Percentiles rank a stretch among this genome's conserved stretches.
These are phyloP conservation scores for Polyploca ridens DNA, from an alignment of 2,888 invertebrate species.

Conservation along the genomic window DNA sequence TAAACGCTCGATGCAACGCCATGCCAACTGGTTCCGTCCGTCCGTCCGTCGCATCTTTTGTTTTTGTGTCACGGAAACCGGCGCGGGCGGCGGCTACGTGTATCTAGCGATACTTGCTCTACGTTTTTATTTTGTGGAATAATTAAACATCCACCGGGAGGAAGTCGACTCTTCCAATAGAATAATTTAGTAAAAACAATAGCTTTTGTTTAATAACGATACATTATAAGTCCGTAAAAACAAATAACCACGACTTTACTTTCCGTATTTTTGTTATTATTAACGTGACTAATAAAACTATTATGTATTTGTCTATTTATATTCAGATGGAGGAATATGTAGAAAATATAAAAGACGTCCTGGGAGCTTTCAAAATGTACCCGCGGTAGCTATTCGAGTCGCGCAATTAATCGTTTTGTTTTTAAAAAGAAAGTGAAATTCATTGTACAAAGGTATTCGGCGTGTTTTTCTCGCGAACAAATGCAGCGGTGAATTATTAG, in stretches of 20 bases:
- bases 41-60: conserved; percentile 47
- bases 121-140: conserved; percentile 18
- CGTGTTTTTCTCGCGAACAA: conserved; percentile 55
- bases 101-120: conserved; percentile 35
- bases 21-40: conserved; percentile 63
- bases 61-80: conserved; percentile 63
- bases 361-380: neutral
- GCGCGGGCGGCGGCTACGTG: conserved; percentile 33
- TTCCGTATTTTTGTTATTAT: conserved; percentile 31
- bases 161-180: conserved; percentile 12
- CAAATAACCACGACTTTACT: conserved; percentile 33
- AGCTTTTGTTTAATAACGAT: conserved; percentile 9
- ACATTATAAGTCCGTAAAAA: conserved; percentile 24
- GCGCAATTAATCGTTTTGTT: conserved; percentile 46
- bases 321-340: conserved; percentile 2
- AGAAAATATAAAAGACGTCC: neutral
- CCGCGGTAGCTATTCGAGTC: conserved; percentile 14
- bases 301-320: neutral
- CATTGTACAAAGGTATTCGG: conserved; percentile 33
- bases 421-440: conserved; percentile 36
- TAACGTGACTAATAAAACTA: too few species aligned
- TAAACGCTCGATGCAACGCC: conserved; percentile 55
- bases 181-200: conserved; percentile 23
- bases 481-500: conserved; percentile 55
- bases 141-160: conserved; percentile 19